phyloP scores from a whole-genome alignment of 2,888 invertebrate species.

The Xestia c-nigrum region DNA sequence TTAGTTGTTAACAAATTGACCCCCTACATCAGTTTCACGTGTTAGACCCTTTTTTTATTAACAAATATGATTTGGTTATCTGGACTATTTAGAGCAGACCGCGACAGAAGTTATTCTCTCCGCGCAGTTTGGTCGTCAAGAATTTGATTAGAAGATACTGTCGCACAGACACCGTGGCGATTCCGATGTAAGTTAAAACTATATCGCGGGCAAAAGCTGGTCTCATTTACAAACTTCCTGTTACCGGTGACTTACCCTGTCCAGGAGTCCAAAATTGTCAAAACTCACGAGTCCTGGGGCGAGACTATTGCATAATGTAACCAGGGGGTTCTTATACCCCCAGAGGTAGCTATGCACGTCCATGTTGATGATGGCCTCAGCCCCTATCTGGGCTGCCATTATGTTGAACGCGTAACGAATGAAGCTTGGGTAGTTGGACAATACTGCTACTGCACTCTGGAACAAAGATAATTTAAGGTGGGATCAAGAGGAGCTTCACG shows the following conservation, averaged over 20 bases:
- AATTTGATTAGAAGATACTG: too few species aligned
- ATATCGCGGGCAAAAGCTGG: neutral
- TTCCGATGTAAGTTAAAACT: neutral
- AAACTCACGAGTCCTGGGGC: slow-evolving; percentile 93
- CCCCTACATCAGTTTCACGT: neutral
- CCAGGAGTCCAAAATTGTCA: slow-evolving; percentile 93
- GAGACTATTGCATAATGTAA: slow-evolving; percentile 53
- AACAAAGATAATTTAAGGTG: slow-evolving; percentile 20
- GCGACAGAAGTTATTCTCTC: too few species aligned
- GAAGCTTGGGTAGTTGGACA: slow-evolving; percentile 88
- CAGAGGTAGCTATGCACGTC: slow-evolving; percentile 61
- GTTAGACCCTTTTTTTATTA: neutral
- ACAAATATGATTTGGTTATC: too few species aligned
- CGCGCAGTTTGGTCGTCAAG: too few species aligned
- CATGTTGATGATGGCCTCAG: slow-evolving; percentile 88
- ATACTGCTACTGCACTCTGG: slow-evolving; percentile 79
- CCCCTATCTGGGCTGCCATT: slow-evolving; percentile 88
- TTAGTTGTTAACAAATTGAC: neutral
- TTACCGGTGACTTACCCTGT: slow-evolving; percentile 89
- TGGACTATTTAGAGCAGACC: too few species aligned
- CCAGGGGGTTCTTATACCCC: slow-evolving; percentile 62
- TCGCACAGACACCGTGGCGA: too few species aligned
- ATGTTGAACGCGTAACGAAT: slow-evolving; percentile 91
- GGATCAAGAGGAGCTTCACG: neutral
- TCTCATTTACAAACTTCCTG: neutral